phyloP scores from a whole-genome alignment of 2,888 invertebrate species.

The Meloe dianella region DNA sequence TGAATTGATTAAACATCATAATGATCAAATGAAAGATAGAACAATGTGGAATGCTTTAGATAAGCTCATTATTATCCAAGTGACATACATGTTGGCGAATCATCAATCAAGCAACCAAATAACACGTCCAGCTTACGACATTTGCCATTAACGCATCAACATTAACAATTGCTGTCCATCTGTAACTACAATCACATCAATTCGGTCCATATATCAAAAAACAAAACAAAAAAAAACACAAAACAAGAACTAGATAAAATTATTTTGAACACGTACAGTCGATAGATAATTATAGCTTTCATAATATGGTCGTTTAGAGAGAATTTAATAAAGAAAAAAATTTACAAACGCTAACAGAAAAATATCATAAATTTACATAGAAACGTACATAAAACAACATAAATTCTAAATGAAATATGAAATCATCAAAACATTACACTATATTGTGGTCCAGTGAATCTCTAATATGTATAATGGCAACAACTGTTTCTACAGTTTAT shows the following conservation, averaged over 20 bases:
- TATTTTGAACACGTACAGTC: neutral
- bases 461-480: neutral
- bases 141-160: conserved; percentile 42
- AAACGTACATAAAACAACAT: neutral
- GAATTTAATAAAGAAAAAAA: neutral
- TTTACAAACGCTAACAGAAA: neutral
- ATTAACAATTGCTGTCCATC: conserved; percentile 32
- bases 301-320: neutral
- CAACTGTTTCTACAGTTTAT: neutral
- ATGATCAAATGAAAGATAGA: conserved; percentile 12
- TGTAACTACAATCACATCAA: neutral
- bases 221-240: neutral
- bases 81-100: conserved; percentile 40
- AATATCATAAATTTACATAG: neutral
- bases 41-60: conserved; percentile 23
- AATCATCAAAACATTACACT: neutral
- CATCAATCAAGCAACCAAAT: conserved; percentile 43
- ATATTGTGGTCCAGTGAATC: neutral
- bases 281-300: neutral
- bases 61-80: conserved; percentile 40
- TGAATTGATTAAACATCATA: neutral
- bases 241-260: neutral
- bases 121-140: conserved; percentile 39
- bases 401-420: conserved; percentile 1
- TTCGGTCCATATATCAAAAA: neutral